Percentiles rank a stretch among this genome's conserved stretches.
phyloP scores from a whole-genome alignment of 2,113 vertebrate species.

The Phaethornis superciliosus region DNA sequence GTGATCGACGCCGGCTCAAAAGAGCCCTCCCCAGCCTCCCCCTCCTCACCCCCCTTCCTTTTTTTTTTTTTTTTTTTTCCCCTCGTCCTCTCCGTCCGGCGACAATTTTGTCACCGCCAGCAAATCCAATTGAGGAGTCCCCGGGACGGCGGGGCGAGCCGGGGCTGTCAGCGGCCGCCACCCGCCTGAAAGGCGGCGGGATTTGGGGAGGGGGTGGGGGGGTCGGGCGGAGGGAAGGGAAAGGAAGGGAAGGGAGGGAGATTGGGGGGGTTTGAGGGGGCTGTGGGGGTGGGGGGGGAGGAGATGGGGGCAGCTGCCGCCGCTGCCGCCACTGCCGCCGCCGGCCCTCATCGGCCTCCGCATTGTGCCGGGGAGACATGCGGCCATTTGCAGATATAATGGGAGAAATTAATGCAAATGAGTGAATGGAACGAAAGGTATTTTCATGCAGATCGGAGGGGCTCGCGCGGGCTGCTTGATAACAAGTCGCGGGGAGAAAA shows the following conservation, averaged over 20 bases:
- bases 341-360: conserved; percentile 84
- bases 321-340: conserved; percentile 83
- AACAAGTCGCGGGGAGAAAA: conserved; percentile 98
- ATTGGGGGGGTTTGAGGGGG: no score
- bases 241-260: conserved; percentile 71
- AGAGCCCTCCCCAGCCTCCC: conserved; percentile 55
- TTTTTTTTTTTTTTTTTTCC: no score
- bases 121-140: conserved; percentile 95
- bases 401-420: conserved; percentile 99
- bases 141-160: conserved; percentile 85
- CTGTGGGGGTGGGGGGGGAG: conserved; percentile 74
- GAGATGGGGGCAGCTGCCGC: conserved; percentile 93
- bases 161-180: conserved; percentile 89
- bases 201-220: conserved; percentile 70
- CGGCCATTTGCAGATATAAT: conserved; percentile 98
- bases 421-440: conserved; percentile 95
- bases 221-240: conserved; percentile 70
- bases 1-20: conserved; percentile 90
- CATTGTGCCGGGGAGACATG: conserved; percentile 96
- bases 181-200: conserved; percentile 79
- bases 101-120: conserved; percentile 95
- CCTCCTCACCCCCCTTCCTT: background rate
- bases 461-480: conserved; percentile 95
- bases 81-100: conserved; percentile 81
- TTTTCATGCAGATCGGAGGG: conserved; percentile 99